Conservation (phyloP, 2,113 vertebrate genomes). For the Phyllostomus discolor region DNA sequence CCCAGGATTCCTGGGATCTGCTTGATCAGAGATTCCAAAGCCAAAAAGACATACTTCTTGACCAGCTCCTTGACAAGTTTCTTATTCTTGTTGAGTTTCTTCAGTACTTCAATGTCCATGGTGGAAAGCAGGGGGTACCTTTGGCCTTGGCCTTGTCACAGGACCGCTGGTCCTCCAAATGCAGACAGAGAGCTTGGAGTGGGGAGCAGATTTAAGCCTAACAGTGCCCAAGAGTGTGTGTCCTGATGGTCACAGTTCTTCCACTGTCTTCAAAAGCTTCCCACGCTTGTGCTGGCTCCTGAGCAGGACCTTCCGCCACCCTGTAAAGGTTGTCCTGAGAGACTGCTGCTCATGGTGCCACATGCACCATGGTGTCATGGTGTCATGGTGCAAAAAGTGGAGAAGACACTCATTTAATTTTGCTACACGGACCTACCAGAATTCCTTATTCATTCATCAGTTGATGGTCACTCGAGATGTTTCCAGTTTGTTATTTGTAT, state of each 20-base stretch:
- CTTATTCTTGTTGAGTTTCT: conserved; percentile 83
- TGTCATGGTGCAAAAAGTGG: neutral
- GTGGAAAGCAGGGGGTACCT: conserved; percentile 85
- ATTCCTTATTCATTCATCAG: neutral
- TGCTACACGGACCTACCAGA: neutral
- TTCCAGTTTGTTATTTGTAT: neutral
- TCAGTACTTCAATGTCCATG: conserved; percentile 97
- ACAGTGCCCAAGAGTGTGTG: conserved; percentile 98
- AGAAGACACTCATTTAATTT: neutral
- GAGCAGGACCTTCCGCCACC: conserved; percentile 91
- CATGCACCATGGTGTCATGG: neutral
- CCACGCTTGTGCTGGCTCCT: conserved; percentile 87
- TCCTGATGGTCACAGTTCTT: conserved; percentile 98
- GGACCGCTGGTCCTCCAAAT: conserved; percentile 95
- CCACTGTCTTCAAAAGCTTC: conserved; percentile 91
- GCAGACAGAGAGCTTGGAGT: conserved; percentile 96
- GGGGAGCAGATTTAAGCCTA: conserved; percentile 97
- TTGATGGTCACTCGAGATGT: neutral
- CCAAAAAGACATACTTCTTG: too few relatives aligned
- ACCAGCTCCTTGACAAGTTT: too few relatives aligned
- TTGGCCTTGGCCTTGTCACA: conserved; percentile 97
- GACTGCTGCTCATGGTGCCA: conserved; percentile 83
- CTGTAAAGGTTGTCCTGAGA: conserved; percentile 94
- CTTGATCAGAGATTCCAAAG: too few relatives aligned
- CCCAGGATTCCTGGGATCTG: too few relatives aligned